phyloP scores from a whole-genome alignment of 2,113 vertebrate species.

The Sceloporus undulatus region DNA sequence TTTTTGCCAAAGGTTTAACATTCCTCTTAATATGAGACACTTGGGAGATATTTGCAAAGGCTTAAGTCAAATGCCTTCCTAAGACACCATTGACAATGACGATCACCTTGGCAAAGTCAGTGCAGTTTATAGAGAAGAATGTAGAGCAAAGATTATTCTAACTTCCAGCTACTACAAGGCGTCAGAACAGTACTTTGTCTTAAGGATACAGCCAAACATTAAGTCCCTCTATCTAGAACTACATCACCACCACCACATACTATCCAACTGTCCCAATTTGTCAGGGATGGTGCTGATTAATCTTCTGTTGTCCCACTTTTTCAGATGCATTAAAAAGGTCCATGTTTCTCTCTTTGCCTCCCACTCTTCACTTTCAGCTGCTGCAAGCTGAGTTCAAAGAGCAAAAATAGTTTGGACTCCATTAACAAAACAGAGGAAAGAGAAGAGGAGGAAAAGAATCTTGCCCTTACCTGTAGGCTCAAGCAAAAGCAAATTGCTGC shows the following conservation, averaged over 20 bases:
- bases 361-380: neutral
- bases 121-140: neutral
- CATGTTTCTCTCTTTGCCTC: neutral
- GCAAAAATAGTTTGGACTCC: no score
- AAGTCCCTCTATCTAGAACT: neutral
- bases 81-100: slow-evolving; percentile 10
- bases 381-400: no score
- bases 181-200: neutral
- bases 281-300: no score
- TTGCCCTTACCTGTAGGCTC: no score
- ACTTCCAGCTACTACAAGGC: neutral
- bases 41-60: slow-evolving; percentile 29
- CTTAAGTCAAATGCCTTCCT: slow-evolving; percentile 36
- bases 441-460: no score
- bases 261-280: no score
- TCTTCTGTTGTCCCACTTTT: neutral
- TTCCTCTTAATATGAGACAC: slow-evolving; percentile 22
- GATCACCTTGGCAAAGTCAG: slow-evolving; percentile 17
- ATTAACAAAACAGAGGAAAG: no score
- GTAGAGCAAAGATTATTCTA: neutral
- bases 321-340: neutral
- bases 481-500: no score
- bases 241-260: neutral
- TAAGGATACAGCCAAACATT: neutral
- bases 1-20: slow-evolving; percentile 34